phyloP scores from a whole-genome alignment of 2,888 invertebrate species.

The Opisthograptis luteolata region DNA sequence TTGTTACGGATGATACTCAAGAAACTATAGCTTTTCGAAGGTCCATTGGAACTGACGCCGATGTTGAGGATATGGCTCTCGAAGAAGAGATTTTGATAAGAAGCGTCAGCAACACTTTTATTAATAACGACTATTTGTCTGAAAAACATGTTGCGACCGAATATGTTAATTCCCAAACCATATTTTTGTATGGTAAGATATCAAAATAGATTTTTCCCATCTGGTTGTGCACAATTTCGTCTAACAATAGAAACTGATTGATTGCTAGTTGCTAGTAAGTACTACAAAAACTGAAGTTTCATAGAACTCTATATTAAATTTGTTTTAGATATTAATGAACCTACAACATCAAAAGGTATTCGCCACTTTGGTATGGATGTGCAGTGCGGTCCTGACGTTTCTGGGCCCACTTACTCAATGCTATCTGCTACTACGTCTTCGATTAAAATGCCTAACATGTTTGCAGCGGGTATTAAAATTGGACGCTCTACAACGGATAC shows the following conservation, averaged over 20 bases:
- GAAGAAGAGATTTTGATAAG: constrained; percentile 48
- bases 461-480: constrained; percentile 55
- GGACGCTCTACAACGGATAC: constrained; percentile 45
- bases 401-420: constrained; percentile 41
- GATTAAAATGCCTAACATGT: constrained; percentile 49
- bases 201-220: no score
- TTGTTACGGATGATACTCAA: constrained; percentile 56
- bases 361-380: constrained; percentile 68
- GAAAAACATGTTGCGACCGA: constrained; percentile 47
- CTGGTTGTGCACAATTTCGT: no score
- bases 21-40: constrained; percentile 62
- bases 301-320: neutral
- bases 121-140: constrained; percentile 48
- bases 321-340: constrained; percentile 73
- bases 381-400: constrained; percentile 71
- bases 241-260: no score
- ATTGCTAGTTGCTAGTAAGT: no score
- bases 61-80: constrained; percentile 35
- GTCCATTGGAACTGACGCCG: constrained; percentile 59
- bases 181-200: constrained; percentile 69
- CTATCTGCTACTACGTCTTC: constrained; percentile 58
- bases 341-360: constrained; percentile 77
- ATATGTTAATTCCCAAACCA: constrained; percentile 56
- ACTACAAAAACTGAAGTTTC: neutral
- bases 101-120: constrained; percentile 47